Conservation (phyloP, 64 coral and sea anemone species). For the Orbicella faveolata region DNA sequence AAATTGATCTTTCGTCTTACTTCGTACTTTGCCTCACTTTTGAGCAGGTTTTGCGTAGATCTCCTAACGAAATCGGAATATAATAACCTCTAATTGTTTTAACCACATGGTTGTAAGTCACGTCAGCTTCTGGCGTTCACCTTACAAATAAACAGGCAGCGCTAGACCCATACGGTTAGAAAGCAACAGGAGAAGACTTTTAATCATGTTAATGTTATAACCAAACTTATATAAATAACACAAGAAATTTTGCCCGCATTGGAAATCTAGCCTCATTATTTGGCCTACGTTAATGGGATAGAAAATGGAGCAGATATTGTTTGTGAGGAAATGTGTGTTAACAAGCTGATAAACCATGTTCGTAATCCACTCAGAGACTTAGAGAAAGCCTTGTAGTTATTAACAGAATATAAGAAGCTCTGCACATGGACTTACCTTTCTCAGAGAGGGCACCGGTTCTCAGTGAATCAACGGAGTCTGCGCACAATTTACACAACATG, state of each 20-base stretch:
- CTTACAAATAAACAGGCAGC: too few relatives aligned
- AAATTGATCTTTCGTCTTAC: neutral
- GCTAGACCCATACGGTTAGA: too few relatives aligned
- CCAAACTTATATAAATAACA: too few relatives aligned
- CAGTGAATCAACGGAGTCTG: neutral
- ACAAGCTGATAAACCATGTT: neutral
- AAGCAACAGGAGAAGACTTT: neutral
- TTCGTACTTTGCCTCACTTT: neutral
- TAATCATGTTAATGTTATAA: too few relatives aligned
- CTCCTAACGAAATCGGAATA: neutral
- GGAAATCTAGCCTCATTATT: too few relatives aligned
- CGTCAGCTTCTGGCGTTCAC: neutral
- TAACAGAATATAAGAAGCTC: neutral
- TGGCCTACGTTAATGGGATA: too few relatives aligned
- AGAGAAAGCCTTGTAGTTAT: too few relatives aligned
- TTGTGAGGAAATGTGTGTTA: neutral
- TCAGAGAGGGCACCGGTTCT: neutral
- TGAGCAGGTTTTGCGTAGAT: neutral
- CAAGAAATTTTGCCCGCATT: too few relatives aligned
- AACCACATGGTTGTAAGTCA: neutral
- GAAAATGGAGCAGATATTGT: too few relatives aligned
- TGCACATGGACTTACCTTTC: neutral
- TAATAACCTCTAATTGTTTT: neutral
- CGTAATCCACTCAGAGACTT: too few relatives aligned
- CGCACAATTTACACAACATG: neutral